Evolutionary conservation across 1,140 invertebrate species (phyloP).

Genomic region (Apis laboriosa): DNA sequence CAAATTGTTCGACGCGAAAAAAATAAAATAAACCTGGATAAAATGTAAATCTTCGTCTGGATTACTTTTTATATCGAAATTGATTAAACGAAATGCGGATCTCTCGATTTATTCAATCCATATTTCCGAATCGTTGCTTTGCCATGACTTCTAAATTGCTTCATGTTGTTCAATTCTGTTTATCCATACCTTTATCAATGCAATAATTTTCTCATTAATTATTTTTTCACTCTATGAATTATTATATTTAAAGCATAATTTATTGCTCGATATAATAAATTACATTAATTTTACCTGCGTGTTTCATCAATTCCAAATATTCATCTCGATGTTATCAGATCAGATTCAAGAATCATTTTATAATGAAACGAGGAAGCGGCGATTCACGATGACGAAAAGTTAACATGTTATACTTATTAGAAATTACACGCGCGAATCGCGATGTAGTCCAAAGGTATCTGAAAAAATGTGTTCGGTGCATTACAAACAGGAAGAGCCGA

Average conservation of each 20-base stretch:
- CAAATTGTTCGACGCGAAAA: neutral
- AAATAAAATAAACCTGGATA: neutral
- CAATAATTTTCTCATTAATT: neutral
- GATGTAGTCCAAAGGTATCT: neutral
- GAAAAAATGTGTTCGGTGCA: neutral
- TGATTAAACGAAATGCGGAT: neutral
- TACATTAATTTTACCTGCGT: too few relatives aligned
- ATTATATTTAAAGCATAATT: too few relatives aligned
- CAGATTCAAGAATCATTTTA: neutral
- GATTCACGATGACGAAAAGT: neutral
- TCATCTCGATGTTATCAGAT: too few relatives aligned
- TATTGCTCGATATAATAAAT: too few relatives aligned
- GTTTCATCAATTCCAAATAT: too few relatives aligned
- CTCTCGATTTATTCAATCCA: neutral
- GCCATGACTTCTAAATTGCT: neutral
- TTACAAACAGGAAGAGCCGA: constrained; percentile 1
- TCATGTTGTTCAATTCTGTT: neutral
- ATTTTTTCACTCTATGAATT: neutral
- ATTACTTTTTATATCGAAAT: constrained; percentile 15
- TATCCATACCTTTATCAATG: neutral
- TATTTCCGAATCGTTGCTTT: neutral
- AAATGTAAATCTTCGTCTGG: constrained; percentile 11
- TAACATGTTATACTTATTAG: neutral
- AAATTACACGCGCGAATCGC: neutral
- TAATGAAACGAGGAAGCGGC: neutral